Evolutionary conservation across 1,140 invertebrate genomes (phyloP).

Genomic region (Euwallacea fornicatus): DNA sequence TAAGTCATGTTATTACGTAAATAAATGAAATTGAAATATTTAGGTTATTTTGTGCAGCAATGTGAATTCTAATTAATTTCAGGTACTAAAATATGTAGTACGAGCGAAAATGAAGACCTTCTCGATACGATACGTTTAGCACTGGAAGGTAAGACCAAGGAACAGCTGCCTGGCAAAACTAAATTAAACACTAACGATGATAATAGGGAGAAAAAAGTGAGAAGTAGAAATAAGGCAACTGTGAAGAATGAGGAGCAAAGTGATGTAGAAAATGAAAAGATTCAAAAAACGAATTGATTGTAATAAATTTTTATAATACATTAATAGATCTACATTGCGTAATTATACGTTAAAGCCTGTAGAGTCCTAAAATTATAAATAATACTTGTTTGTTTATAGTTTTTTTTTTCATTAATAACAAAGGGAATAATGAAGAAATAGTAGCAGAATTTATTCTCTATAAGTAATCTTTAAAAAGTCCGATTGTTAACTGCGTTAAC

Average conservation of each 20-base stretch:
- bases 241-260: slow-evolving; percentile 15
- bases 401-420: no score
- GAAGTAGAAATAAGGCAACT: slow-evolving; percentile 7
- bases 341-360: no score
- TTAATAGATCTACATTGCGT: no score
- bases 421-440: no score
- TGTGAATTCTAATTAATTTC: slow-evolving; percentile 41
- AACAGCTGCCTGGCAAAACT: neutral
- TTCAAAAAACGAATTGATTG: slow-evolving; percentile 19
- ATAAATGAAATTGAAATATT: slow-evolving; percentile 13
- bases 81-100: slow-evolving; percentile 66
- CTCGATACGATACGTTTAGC: slow-evolving; percentile 65
- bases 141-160: slow-evolving; percentile 54
- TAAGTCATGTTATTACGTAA: slow-evolving; percentile 14
- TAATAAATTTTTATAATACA: neutral
- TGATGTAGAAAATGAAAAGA: slow-evolving; percentile 30
- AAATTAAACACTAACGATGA: slow-evolving; percentile 30
- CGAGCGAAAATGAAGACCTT: slow-evolving; percentile 58
- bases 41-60: slow-evolving; percentile 30
- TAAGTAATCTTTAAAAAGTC: no score
- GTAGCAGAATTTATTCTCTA: no score
- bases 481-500: no score
- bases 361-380: no score
- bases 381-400: no score
- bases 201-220: slow-evolving; percentile 29